Conservation (phyloP, 2,113 vertebrate genomes). For the Sinocyclocheilus grahami region DNA sequence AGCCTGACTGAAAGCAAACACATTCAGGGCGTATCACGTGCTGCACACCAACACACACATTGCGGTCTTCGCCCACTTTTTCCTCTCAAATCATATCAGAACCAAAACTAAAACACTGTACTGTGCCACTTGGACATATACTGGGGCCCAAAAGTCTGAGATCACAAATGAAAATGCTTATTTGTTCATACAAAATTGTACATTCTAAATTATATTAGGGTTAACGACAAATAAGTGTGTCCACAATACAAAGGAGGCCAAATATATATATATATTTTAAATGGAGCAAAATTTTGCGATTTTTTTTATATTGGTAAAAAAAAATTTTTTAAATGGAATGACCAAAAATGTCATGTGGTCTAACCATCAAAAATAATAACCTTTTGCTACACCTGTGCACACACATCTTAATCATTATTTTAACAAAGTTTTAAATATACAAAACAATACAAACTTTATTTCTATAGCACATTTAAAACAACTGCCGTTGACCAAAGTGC, state of each 20-base stretch:
- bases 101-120: slow-evolving; percentile 3
- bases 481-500: no score
- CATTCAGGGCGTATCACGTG: not conserved
- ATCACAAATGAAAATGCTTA: not conserved
- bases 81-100: not conserved
- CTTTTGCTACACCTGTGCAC: not conserved
- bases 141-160: not conserved
- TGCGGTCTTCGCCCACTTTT: not conserved
- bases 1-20: slow-evolving; percentile 22
- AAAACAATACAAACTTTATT: no score
- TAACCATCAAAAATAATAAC: not conserved
- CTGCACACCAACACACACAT: not conserved
- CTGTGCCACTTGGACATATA: not conserved
- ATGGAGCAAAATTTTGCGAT: no score
- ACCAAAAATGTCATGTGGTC: not conserved
- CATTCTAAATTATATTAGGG: not conserved
- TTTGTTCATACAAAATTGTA: not conserved
- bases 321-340: not conserved
- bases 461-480: no score
- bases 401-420: not conserved
- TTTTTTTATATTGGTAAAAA: not conserved
- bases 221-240: not conserved
- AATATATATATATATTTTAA: not conserved
- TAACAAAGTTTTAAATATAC: no score
- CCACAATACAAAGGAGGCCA: not conserved